Conservation (phyloP, 35 echinoderm and acorn worm genomes). For the Stichopus chloronotus region DNA sequence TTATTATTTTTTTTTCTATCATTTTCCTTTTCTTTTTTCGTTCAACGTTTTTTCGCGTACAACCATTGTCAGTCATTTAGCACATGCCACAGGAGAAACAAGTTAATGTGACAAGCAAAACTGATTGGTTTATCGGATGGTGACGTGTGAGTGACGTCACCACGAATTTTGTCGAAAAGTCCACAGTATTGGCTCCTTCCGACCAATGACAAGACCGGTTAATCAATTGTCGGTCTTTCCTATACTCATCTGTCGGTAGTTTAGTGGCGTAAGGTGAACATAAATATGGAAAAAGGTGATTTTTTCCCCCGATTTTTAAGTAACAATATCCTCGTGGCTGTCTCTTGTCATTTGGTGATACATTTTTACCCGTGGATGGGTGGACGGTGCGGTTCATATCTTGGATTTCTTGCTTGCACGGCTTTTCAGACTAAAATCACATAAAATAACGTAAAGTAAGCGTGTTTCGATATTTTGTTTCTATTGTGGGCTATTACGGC, state of each 20-base stretch:
- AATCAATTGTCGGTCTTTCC: background rate
- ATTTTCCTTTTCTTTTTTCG: too few relatives aligned
- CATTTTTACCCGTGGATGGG: too few relatives aligned
- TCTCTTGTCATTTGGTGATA: too few relatives aligned
- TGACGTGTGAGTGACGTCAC: conserved; percentile 50
- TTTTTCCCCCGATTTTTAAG: too few relatives aligned
- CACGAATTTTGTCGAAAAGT: background rate
- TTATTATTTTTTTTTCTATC: background rate
- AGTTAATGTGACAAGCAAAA: conserved; percentile 42
- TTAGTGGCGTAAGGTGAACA: background rate
- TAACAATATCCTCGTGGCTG: too few relatives aligned
- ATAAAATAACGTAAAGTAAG: too few relatives aligned
- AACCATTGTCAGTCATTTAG: background rate
- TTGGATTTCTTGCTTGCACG: too few relatives aligned
- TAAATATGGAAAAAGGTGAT: too few relatives aligned
- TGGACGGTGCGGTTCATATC: too few relatives aligned
- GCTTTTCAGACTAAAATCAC: too few relatives aligned
- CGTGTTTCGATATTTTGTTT: too few relatives aligned
- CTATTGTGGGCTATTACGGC: too few relatives aligned
- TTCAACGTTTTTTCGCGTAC: background rate
- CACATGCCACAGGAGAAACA: conserved; percentile 25
- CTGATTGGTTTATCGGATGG: conserved; percentile 32
- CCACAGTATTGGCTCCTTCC: background rate
- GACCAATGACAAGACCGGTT: conserved; percentile 3
- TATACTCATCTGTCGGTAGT: background rate